Conservation (phyloP, 2,888 invertebrate genomes). For the Aphidoletes aphidimyza region DNA sequence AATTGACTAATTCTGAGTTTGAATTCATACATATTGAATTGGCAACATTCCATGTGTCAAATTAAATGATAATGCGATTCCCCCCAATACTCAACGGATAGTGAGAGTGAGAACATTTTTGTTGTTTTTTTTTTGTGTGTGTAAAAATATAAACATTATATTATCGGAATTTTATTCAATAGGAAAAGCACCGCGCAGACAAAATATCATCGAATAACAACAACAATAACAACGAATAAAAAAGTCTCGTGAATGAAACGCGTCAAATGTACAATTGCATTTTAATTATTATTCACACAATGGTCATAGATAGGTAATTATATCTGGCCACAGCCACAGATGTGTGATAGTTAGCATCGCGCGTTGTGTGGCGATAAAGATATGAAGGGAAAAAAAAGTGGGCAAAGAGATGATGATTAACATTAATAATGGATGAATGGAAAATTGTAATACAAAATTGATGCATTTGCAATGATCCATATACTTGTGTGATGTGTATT, state of each 20-base stretch:
- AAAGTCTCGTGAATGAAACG: slow-evolving; percentile 1
- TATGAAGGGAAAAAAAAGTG: not conserved
- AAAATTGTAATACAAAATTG: slow-evolving; percentile 16
- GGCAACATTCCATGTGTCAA: not conserved
- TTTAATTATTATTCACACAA: slow-evolving; percentile 27
- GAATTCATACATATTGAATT: not conserved
- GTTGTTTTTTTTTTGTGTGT: too few relatives aligned
- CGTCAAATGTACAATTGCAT: not conserved
- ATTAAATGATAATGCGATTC: not conserved
- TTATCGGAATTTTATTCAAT: slow-evolving; percentile 11
- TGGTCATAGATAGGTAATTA: slow-evolving; percentile 4
- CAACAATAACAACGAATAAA: not conserved
- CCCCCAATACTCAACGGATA: not conserved
- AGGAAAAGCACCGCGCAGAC: not conserved
- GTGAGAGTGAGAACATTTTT: not conserved
- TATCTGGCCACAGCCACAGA: not conserved
- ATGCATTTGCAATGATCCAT: slow-evolving; percentile 12
- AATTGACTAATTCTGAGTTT: not conserved
- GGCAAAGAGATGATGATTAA: not conserved
- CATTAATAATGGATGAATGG: slow-evolving; percentile 26
- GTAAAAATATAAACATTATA: not conserved
- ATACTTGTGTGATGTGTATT: not conserved
- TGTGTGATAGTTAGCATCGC: too few relatives aligned
- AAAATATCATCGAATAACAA: not conserved
- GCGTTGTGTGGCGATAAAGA: not conserved